Conservation (phyloP, 2,113 vertebrate genomes). For the Calypte anna region DNA sequence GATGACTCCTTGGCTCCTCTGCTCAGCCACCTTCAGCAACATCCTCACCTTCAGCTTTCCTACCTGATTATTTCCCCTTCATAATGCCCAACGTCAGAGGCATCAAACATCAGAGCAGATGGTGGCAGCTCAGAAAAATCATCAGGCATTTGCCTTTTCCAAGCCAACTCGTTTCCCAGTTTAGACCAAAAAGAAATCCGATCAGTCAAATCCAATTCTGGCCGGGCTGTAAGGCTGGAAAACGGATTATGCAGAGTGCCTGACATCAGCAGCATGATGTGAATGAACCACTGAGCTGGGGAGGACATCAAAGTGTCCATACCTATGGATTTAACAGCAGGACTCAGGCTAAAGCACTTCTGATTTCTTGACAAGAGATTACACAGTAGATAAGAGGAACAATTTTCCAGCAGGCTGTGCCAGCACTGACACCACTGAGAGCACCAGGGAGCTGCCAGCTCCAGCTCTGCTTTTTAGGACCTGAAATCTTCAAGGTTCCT, state of each 20-base stretch:
- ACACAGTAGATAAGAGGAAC: not conserved
- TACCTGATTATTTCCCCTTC: not conserved
- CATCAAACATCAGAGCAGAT: not conserved
- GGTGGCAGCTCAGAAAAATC: not conserved
- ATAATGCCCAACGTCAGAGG: not conserved
- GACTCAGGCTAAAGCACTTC: not conserved
- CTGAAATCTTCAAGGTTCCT: fast-evolving
- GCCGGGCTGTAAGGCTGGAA: constrained; percentile 27
- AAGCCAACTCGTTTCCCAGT: not conserved
- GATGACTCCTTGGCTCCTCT: not conserved
- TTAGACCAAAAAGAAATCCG: constrained; percentile 56
- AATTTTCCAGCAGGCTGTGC: not conserved
- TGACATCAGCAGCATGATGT: not conserved
- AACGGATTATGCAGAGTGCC: constrained; percentile 28
- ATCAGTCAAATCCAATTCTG: constrained; percentile 65
- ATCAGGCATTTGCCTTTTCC: not conserved
- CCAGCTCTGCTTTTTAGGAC: fast-evolving
- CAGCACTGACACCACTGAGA: not conserved
- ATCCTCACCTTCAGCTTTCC: not conserved
- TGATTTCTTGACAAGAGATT: not conserved
- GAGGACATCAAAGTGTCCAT: not conserved
- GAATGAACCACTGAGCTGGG: not conserved
- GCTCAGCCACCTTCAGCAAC: not conserved
- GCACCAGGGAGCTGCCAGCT: fast-evolving
- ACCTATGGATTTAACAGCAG: not conserved